phyloP scores from a whole-genome alignment of 2,888 invertebrate species.

The Hemicrepidius hirtus region DNA sequence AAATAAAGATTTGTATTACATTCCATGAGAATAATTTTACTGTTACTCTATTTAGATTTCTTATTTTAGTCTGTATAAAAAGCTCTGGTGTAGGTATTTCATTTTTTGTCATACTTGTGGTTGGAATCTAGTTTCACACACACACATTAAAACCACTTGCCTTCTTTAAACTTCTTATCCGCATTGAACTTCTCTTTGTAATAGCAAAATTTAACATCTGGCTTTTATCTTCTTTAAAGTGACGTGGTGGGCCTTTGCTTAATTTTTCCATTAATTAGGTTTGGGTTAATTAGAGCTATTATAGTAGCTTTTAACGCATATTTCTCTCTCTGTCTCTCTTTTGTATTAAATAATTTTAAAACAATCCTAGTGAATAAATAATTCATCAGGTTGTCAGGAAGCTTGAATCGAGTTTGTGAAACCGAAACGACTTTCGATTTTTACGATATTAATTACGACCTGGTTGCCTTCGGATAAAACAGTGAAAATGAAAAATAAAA shows the following conservation, averaged over 20 bases:
- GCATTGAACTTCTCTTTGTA: slow-evolving; percentile 13
- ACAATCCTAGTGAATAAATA: slow-evolving; percentile 20
- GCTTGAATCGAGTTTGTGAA: slow-evolving; percentile 35
- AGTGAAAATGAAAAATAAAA: slow-evolving; percentile 65
- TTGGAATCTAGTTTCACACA: neutral
- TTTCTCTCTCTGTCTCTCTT: neutral
- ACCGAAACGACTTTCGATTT: slow-evolving; percentile 49
- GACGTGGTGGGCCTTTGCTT: slow-evolving; percentile 24
- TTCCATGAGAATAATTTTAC: too few relatives aligned
- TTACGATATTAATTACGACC: slow-evolving; percentile 44
- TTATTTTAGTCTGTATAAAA: too few relatives aligned
- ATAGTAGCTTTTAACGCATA: slow-evolving; percentile 12
- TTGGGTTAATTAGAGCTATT: neutral
- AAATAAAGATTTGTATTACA: too few relatives aligned
- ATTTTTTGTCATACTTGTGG: too few relatives aligned
- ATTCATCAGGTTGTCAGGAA: slow-evolving; percentile 42
- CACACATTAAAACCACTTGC: slow-evolving; percentile 5
- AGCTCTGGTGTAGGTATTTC: too few relatives aligned
- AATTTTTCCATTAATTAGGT: slow-evolving; percentile 21
- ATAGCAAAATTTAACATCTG: slow-evolving; percentile 20
- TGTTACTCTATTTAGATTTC: too few relatives aligned
- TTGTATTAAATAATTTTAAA: slow-evolving; percentile 8
- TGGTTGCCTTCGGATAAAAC: slow-evolving; percentile 42
- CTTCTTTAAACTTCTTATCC: slow-evolving; percentile 17
- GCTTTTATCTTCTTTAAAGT: slow-evolving; percentile 23